Conservation (phyloP, 2,888 invertebrate species). For the Tenthredo distinguenda region DNA sequence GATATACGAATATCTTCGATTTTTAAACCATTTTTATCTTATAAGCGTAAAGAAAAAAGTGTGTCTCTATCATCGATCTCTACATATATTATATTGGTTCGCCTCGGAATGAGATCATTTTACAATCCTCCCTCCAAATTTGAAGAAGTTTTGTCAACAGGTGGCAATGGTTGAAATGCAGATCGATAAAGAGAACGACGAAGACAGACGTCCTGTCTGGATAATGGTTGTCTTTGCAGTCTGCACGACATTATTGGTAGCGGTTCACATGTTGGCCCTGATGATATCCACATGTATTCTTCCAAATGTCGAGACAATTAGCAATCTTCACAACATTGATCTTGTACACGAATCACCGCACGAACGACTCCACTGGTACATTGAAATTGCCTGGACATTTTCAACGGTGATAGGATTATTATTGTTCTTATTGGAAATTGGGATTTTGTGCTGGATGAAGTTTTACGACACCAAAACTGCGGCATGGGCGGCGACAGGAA, state of each 20-base stretch:
- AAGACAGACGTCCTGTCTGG: conserved; percentile 68
- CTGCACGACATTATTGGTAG: conserved; percentile 96
- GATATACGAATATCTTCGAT: no score
- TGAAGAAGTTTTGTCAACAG: conserved; percentile 77
- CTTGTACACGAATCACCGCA: conserved; percentile 94
- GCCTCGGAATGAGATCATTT: no score
- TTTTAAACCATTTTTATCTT: no score
- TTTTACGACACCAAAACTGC: conserved; percentile 93
- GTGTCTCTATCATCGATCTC: no score
- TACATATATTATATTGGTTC: no score
- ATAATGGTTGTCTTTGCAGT: conserved; percentile 96
- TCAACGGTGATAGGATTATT: conserved; percentile 96
- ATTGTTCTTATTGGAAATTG: conserved; percentile 96
- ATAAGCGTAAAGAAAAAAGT: no score
- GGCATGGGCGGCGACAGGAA: conserved; percentile 93
- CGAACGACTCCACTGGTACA: conserved; percentile 94
- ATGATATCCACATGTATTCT: conserved; percentile 99
- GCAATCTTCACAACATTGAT: conserved; percentile 92
- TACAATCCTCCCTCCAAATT: neutral
- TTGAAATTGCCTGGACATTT: conserved; percentile 98
- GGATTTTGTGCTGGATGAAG: conserved; percentile 98
- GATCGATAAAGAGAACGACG: conserved; percentile 84
- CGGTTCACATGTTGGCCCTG: conserved; percentile 97
- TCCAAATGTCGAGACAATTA: conserved; percentile 98
- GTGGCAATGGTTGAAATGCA: conserved; percentile 99